Evolutionary conservation across 2,888 invertebrate genomes (phyloP).

Genomic region (Hemaris fuciformis): DNA sequence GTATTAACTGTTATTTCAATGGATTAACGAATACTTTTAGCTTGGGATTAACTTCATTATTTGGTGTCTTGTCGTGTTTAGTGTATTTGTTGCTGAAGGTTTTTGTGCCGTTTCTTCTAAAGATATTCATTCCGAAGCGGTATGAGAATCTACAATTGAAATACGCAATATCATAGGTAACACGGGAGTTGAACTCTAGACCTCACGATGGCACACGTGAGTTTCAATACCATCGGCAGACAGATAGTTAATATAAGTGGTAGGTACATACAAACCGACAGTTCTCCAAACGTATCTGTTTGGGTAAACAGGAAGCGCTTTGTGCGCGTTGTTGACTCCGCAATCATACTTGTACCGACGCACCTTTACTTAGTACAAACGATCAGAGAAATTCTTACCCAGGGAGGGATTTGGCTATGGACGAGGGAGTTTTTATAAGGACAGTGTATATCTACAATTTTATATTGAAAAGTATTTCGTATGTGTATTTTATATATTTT

Average conservation of each 20-base stretch:
- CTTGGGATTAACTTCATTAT: background rate
- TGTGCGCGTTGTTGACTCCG: constrained; percentile 15
- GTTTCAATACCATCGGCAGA: too few relatives aligned
- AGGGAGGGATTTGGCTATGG: background rate
- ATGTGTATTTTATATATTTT: too few relatives aligned
- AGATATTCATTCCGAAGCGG: too few relatives aligned
- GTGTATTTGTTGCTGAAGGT: too few relatives aligned
- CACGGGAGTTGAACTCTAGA: background rate
- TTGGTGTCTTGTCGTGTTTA: background rate
- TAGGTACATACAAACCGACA: background rate
- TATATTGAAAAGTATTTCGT: too few relatives aligned
- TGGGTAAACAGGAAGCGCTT: constrained; percentile 16
- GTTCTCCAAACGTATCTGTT: constrained; percentile 5
- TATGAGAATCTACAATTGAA: too few relatives aligned
- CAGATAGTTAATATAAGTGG: background rate
- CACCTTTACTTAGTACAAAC: constrained; percentile 10
- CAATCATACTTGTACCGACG: constrained; percentile 10
- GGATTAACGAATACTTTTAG: background rate
- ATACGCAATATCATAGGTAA: too few relatives aligned
- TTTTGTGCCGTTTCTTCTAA: too few relatives aligned
- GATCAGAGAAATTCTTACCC: constrained; percentile 2
- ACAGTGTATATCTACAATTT: too few relatives aligned
- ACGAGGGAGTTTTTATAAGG: too few relatives aligned
- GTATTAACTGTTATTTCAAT: constrained; percentile 6
- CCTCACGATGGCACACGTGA: too few relatives aligned